Base-by-base conservation (phyloP, 2,113 vertebrate genomes). In the Egretta garzetta region DNA sequence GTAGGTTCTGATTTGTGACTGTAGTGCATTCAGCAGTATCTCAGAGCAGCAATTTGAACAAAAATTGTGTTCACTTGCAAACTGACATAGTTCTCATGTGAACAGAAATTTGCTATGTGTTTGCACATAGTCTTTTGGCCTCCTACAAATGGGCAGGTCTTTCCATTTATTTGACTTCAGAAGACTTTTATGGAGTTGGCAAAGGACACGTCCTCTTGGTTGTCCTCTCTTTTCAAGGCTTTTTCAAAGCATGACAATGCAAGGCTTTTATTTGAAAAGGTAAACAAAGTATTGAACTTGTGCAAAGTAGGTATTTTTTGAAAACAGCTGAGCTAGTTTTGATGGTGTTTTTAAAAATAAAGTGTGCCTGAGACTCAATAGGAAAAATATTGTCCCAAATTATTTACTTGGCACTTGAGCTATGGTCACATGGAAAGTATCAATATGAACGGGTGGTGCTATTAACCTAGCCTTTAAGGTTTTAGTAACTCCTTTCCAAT, bases 151-250 rank as follows among this genome's bases (percentile, higher is more conserved):
- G 24, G 39, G 28, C 30, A 62, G 32, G 27, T 23, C 60, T 90
- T 81, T 92, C 53, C 64, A 28, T 74, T 66, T 68, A 16, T 81
- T 74, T 86, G 26, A 33, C 43, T 86, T 77, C 14, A 53, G 37
- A 52, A 63, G 49, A 23, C n/a, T 74, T 52, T 32, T 27, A 32
- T 21, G 16, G 70, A 64, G 20, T n/a, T 59, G 79, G 55, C n/a
- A 73, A 86, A 83, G 80, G 75, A 43, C 35, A 7, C 8, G 10
- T 41, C 45, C 14, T 86, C 17, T 74, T 71, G 22, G 55, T 80
- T 70, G 56, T 88, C n/a, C 30, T 76, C 33, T 24, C 64, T 89
- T 95, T 83, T 86, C 53, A 68, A 89, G 76, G 50, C 30, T 80
- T 0, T 53, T 76, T 83, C 64, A 74, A 53, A 75, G 64, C 35